Evolutionary conservation across 2,797 vertebrate species (phyloP), one percentile per base, ranked within the genome.

Genomic region (Diceros bicornis): DNA sequence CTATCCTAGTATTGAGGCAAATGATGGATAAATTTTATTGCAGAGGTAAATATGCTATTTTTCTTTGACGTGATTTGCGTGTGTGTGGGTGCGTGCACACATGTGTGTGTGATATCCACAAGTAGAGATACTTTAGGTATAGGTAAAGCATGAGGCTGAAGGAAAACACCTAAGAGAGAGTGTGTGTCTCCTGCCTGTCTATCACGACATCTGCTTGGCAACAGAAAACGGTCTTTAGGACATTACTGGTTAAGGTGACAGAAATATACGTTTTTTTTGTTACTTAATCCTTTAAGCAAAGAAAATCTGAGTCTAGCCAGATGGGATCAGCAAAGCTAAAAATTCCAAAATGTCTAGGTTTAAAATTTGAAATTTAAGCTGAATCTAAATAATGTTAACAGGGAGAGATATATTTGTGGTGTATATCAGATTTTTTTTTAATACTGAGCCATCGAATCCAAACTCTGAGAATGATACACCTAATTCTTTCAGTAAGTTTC

Each of bases 401-500:
- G 66, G 59, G 77, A 23, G 21, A 91, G 57, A 59, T 89, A 29
- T 27, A 97, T 92, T 61, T 94, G 44, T 91, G 50, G 83, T n/a
- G 18, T 83, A 11, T 25, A 27, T 18, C 69, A 90, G 52, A 93
- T 82, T 69, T 25, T 29, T 41, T 96, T 79, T 74, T 89, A 97
- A 64, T 75, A 37, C 44, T 50, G 82, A 71, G 32, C 10, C 89
- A 92, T 61, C 6, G 81, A 97, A 94, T 82, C 25, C 79, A 89
- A 77, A 97, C 52, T 78, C 62, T 74, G 11, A 94, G 62, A 61
- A 83, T 44, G n/a, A 44, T 32, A 8, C 23, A 50, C 89, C 8
- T 79, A 90, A 96, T 68, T 84, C 71, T 95, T 95, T 72, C 87
- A 78, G 1, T 25, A 23, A 52, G 16, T n/a, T 95, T 81, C 37